Evolutionary conservation across 2,888 invertebrate genomes (phyloP), one percentile per base, ranked within the genome.

Genomic region (Hirtodrosophila confusa): DNA sequence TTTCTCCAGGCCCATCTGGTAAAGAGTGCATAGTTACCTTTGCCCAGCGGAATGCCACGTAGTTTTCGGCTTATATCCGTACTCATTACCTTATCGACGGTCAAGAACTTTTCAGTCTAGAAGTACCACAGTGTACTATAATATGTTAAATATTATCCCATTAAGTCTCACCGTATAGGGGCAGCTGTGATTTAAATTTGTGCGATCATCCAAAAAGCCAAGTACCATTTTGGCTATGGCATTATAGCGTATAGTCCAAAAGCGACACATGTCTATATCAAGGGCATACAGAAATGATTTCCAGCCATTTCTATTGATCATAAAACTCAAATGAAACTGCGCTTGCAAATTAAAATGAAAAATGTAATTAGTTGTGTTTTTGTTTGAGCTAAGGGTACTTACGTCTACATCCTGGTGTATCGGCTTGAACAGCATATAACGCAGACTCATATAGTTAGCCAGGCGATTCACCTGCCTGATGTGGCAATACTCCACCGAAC

Each of bases 211-310:
- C 1, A 67, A 0, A 5, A 62, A 40, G 5, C 39, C 44, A 3
- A 58, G 27, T 4, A 70, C 0, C 11, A 75, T 7, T 35, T 74
- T 75, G 23, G 54, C 63, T 33, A 75, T 0, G 7, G 40, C 67
- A 47, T 74, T 75, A 35, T 70, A 64, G 0, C 55, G 53, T 0
- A 7, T 53, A 2, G 17, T 58, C 36, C 33, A 37, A 29, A 56
- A 75, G 0, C 64, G 54, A 12, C 75, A 74, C 17, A 72, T 6
- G 4, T 74, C 73, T 1, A 74, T 31, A 1, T 73, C 44, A 5
- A 57, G 2, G 0, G 27, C 0, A 7, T 69, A 70, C 0, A 69
- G 39, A 54, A 60, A 69, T 0, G 58, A 31, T n/a, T 40, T 48
- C 74, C 74, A 74, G 10, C 40, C 62, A 9, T 62, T 54, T 6